Evolutionary conservation across 2,113 vertebrate genomes (phyloP).

Genomic region (Heterotis niloticus): DNA sequence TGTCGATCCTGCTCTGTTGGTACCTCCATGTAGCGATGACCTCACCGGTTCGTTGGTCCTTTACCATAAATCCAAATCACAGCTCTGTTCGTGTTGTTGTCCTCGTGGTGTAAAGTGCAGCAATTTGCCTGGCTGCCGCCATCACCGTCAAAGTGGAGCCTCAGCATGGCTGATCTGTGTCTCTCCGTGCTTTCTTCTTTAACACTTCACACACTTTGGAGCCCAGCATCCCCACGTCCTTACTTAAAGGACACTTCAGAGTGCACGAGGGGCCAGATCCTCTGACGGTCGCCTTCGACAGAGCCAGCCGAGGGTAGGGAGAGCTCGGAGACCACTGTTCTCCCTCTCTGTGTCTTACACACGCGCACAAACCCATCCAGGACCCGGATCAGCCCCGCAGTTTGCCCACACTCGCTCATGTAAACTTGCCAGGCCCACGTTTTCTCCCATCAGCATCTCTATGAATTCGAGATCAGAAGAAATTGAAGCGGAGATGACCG

Average conservation of each 20-base stretch:
- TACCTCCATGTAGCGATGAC: no score
- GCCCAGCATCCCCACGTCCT: neutral
- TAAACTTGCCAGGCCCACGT: neutral
- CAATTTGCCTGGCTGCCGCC: constrained; percentile 50
- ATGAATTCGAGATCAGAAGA: neutral
- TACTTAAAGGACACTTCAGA: neutral
- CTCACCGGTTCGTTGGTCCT: no score
- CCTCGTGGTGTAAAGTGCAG: constrained; percentile 31
- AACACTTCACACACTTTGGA: neutral
- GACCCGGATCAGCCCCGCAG: neutral
- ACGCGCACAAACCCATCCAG: neutral
- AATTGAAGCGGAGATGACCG: neutral
- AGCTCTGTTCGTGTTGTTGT: neutral
- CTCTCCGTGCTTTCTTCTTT: constrained; percentile 24
- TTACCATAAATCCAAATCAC: no score
- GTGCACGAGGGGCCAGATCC: neutral
- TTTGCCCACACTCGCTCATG: neutral
- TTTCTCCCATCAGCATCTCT: neutral
- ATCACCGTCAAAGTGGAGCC: constrained; percentile 24
- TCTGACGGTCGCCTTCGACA: neutral
- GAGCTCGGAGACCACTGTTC: no score
- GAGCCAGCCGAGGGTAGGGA: neutral
- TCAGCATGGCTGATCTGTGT: constrained; percentile 28
- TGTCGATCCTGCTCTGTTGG: neutral
- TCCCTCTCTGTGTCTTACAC: neutral